Evolutionary conservation across 1,140 invertebrate genomes (phyloP).

Genomic region (Drosophila saltans): DNA sequence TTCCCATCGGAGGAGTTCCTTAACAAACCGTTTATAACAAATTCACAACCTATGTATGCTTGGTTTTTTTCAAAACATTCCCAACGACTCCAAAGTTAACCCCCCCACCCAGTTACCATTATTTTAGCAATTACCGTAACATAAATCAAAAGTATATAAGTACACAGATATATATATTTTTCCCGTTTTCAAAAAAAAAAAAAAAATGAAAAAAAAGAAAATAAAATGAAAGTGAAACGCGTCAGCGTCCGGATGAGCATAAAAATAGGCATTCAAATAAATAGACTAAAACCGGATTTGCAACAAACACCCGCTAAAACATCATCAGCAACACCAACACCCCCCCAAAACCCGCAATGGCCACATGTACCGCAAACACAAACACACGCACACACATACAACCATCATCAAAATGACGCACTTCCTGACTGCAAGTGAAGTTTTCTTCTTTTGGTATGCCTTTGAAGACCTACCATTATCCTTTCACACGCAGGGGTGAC

Average conservation of each 20-base stretch:
- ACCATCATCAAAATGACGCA: conserved; percentile 56
- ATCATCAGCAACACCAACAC: conserved; percentile 27
- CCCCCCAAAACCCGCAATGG: conserved; percentile 15
- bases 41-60: conserved; percentile 1
- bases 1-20: not conserved
- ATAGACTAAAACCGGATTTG: conserved; percentile 75
- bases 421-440: conserved; percentile 72
- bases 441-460: conserved; percentile 31
- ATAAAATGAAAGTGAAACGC: conserved; percentile 32
- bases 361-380: conserved; percentile 48
- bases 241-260: conserved; percentile 63
- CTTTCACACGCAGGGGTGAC: conserved; percentile 74
- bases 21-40: conserved; percentile 4
- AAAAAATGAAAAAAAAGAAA: no score
- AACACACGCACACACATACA: conserved; percentile 51
- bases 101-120: not conserved
- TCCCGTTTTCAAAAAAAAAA: conserved; percentile 5
- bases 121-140: conserved; percentile 55
- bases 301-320: conserved; percentile 44
- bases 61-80: not conserved
- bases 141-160: conserved; percentile 65
- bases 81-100: conserved; percentile 3
- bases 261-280: conserved; percentile 79
- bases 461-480: conserved; percentile 77
- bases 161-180: conserved; percentile 28